phyloP scores from a whole-genome alignment of 1,140 invertebrate genomes.

The Aphaenogaster floridana region DNA sequence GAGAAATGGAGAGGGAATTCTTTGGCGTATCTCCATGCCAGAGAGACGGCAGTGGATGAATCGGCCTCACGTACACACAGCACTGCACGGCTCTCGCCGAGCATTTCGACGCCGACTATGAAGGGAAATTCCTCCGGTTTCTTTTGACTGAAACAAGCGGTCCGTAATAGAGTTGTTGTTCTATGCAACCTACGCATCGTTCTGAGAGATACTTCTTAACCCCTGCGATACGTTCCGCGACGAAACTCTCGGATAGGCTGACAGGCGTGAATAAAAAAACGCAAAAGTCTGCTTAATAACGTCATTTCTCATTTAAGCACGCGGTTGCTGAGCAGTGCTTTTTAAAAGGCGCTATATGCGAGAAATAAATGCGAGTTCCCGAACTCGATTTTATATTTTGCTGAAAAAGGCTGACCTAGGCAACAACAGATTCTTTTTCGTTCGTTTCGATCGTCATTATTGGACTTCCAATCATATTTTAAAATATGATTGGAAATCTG shows the following conservation, averaged over 20 bases:
- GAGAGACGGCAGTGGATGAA: conserved; percentile 46
- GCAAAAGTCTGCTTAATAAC: conserved; percentile 11
- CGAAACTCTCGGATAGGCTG: conserved; percentile 11
- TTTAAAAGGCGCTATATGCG: not conserved
- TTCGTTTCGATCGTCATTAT: not conserved
- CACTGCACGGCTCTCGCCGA: conserved; percentile 17
- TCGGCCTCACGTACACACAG: conserved; percentile 49
- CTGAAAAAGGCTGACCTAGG: too few species aligned
- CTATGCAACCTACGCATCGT: conserved; percentile 26
- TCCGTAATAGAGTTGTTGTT: conserved; percentile 69
- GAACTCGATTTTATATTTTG: not conserved
- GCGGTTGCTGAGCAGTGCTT: not conserved
- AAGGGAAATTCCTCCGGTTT: conserved; percentile 57
- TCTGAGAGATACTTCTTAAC: conserved; percentile 35
- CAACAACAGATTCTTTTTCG: not conserved
- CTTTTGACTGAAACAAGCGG: conserved; percentile 59
- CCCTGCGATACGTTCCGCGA: not conserved
- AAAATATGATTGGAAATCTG: too few species aligned
- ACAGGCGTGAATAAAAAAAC: conserved; percentile 21
- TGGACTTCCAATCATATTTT: not conserved
- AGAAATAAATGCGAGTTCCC: not conserved
- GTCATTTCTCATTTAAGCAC: conserved; percentile 4
- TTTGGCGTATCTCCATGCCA: conserved; percentile 59
- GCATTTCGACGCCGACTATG: conserved; percentile 63
- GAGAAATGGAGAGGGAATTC: conserved; percentile 61